Base-by-base conservation (phyloP, 2,113 vertebrate genomes). In the Bos javanicus region DNA sequence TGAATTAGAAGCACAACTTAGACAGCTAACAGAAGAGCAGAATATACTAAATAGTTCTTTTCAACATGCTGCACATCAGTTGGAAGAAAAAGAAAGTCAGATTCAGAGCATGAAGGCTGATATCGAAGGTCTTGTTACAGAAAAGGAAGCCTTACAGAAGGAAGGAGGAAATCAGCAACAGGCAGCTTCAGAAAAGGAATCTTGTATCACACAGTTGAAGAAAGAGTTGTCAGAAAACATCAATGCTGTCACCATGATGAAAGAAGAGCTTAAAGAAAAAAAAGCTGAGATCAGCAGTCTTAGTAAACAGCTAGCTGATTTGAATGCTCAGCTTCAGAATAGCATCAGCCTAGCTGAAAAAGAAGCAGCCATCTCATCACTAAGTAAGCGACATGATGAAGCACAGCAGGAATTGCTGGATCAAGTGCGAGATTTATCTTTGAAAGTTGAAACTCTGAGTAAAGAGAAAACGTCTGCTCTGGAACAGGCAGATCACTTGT, bases 1-100 rank as follows among this genome's bases (percentile, higher is more conserved):
- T 98, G 98, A 99, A 94, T 99, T 99, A 97, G 99, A 99, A 99
- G 97, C 98, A 97, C 99, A 98, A 36, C 98, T 99, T 93, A 97
- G 46, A 78, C 98, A 99, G 97, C 92, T 98, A 74, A 98, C 86
- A 28, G 99, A 99, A 94, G 99, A 99, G 96, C 99, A 99, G 43
- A 98, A 97, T 80, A 98, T 97, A 96, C 98, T 99, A 96, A 99
- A 97, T 92, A 98, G 92, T 97, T 99, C 99, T 95, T 98, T 99
- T 92, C 99, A 99, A 23, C 99, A 99, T 96, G 98, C 98, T 96
- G 97, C 98, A 39, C 98, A 98, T 98, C 98, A 99, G 96, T 98
- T 99, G 96, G 99, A 99, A 91, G 99, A 99, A 98, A 99, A 99
- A 74, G 98, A 98, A 67, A 98, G 99, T 97, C 97, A 99, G 48